A percentile compares a stretch with the other conserved stretches of the same genome.
Conservation (phyloP, 2,797 vertebrate species). For the Ciconia nigra region DNA sequence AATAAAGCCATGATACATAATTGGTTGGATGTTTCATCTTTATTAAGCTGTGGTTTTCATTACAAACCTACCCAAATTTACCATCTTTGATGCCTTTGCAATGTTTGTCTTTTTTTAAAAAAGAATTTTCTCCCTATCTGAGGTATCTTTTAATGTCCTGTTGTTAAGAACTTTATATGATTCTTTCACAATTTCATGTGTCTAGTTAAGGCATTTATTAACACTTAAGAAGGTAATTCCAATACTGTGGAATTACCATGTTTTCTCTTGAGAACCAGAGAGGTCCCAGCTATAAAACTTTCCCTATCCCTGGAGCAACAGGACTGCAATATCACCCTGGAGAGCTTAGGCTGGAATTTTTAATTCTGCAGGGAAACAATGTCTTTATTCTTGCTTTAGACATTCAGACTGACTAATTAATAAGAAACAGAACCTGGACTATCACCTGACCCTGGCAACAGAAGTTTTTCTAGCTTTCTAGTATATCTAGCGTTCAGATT, state of each 20-base stretch:
- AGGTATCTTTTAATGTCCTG: neutral
- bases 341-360: neutral
- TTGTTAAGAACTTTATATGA: neutral
- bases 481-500: neutral
- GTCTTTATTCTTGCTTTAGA: neutral
- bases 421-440: neutral
- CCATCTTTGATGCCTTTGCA: neutral
- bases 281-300: neutral
- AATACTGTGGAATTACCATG: neutral
- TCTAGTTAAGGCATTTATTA: neutral
- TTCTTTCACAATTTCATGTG: neutral
- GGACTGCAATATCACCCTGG: neutral
- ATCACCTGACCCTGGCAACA: neutral
- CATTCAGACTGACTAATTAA: neutral
- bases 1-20: neutral
- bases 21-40: neutral
- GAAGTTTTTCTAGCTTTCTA: too few relatives aligned
- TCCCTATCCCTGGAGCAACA: neutral
- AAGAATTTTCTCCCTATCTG: neutral
- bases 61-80: neutral
- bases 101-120: neutral
- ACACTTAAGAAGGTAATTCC: neutral
- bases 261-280: neutral
- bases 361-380: neutral
- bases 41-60: neutral